Conservation (phyloP, 2,888 invertebrate species). For the Malachius bipustulatus region DNA sequence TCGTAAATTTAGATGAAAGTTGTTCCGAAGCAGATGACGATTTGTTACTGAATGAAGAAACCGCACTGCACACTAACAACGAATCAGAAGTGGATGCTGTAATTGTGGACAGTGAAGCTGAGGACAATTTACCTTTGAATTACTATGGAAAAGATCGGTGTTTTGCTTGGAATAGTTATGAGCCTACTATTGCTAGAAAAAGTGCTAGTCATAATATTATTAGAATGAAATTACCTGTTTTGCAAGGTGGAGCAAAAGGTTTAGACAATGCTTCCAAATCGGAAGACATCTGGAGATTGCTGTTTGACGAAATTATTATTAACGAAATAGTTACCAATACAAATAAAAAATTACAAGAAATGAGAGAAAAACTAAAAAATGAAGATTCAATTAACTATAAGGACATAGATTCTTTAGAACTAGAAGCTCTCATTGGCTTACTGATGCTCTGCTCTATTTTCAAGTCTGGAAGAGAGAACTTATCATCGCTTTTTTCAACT, state of each 20-base stretch:
- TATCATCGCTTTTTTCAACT: no score
- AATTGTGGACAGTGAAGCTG: neutral
- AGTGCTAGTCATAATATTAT: neutral
- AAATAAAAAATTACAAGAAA: neutral
- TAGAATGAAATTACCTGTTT: no score
- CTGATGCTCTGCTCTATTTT: neutral
- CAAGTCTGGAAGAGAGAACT: conserved; percentile 2
- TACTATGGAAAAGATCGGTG: conserved; percentile 3
- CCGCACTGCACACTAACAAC: neutral
- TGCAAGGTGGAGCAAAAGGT: no score
- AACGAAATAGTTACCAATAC: neutral
- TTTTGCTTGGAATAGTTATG: conserved; percentile 1
- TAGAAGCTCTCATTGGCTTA: neutral
- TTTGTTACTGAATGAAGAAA: neutral
- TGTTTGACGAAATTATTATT: neutral
- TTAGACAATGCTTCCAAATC: neutral
- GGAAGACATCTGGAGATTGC: neutral
- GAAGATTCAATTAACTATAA: no score
- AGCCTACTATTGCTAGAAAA: conserved; percentile 3
- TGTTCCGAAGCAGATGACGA: neutral
- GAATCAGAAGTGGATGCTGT: neutral
- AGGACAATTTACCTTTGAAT: neutral
- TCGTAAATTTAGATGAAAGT: neutral
- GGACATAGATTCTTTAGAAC: neutral
- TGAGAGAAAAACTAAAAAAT: neutral